phyloP scores from a whole-genome alignment of 2,888 invertebrate species.

The Tipula lateralis region DNA sequence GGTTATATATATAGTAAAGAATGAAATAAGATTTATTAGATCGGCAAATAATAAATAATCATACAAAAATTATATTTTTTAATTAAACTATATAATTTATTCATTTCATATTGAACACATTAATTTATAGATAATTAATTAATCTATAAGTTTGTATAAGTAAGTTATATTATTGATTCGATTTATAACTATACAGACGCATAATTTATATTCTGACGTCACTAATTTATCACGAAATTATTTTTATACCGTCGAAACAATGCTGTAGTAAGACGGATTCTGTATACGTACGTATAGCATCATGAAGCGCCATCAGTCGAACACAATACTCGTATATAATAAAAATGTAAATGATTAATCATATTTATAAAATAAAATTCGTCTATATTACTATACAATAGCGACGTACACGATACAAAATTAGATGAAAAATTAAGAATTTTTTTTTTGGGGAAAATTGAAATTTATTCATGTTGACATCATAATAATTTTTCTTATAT shows the following conservation, averaged over 20 bases:
- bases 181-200: neutral
- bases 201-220: neutral
- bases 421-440: neutral
- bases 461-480: conserved; percentile 19
- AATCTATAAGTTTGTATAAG: neutral
- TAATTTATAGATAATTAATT: neutral
- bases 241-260: neutral
- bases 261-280: too few species aligned
- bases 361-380: neutral
- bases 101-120: neutral
- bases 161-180: neutral
- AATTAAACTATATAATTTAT: neutral
- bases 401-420: neutral
- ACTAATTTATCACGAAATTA: neutral
- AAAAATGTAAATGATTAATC: conserved; percentile 9
- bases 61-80: neutral
- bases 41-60: neutral
- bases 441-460: neutral
- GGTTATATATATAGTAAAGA: neutral
- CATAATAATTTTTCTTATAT: neutral
- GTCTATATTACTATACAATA: conserved; percentile 2
- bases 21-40: neutral
- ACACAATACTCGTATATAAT: neutral
- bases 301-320: neutral
- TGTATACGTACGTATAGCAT: neutral